Conservation (phyloP, 1,140 invertebrate genomes). For the Papilio machaon region DNA sequence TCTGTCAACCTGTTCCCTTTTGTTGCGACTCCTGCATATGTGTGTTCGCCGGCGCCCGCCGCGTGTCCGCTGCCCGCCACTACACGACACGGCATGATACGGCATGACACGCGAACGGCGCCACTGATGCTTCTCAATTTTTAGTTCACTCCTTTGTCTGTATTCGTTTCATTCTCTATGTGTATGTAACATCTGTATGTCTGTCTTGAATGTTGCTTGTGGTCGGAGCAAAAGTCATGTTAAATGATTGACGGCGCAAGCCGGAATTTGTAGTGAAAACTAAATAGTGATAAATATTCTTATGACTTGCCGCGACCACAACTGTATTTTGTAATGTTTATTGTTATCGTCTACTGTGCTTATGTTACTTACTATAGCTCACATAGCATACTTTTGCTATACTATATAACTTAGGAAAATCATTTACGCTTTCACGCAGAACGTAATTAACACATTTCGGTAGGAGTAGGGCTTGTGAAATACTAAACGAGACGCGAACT, state of each 20-base stretch:
- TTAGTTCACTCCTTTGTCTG: slow-evolving; percentile 80
- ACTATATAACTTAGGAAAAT: slow-evolving; percentile 79
- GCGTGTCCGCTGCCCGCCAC: slow-evolving; percentile 56
- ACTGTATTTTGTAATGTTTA: slow-evolving; percentile 78
- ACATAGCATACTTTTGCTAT: slow-evolving; percentile 77
- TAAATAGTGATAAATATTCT: slow-evolving; percentile 46
- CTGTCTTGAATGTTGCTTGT: slow-evolving; percentile 82
- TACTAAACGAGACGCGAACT: slow-evolving; percentile 72
- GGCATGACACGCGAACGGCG: slow-evolving; percentile 63
- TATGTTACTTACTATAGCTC: slow-evolving; percentile 73
- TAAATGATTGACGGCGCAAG: neutral
- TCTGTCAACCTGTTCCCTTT: slow-evolving; percentile 82
- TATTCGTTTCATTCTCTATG: slow-evolving; percentile 83
- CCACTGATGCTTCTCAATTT: slow-evolving; percentile 76
- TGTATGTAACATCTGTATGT: slow-evolving; percentile 84
- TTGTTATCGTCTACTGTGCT: slow-evolving; percentile 82
- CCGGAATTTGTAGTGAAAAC: slow-evolving; percentile 41
- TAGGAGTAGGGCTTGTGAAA: slow-evolving; percentile 73
- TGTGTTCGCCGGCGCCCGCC: slow-evolving; percentile 77
- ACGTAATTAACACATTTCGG: slow-evolving; percentile 74
- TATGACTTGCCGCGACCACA: slow-evolving; percentile 67
- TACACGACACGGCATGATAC: neutral
- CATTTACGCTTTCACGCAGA: slow-evolving; percentile 82
- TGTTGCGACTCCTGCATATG: slow-evolving; percentile 79
- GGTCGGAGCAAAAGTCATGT: slow-evolving; percentile 68